Conservation (phyloP, 2,113 vertebrate genomes). For the Apodemus speciosus region DNA sequence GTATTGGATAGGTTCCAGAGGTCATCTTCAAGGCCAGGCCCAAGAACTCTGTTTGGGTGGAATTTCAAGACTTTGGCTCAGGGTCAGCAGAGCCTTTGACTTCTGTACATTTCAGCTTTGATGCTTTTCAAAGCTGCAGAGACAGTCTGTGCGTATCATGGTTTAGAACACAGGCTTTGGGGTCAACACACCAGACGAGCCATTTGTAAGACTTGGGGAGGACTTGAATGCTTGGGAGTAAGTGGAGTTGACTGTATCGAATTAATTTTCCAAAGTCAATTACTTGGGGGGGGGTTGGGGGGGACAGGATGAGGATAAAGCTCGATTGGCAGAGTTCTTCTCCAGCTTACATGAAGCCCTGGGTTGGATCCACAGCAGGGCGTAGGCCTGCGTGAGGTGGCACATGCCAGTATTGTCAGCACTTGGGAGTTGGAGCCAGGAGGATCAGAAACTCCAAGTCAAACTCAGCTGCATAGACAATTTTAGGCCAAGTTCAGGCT, state of each 20-base stretch:
- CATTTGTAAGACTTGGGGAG: not conserved
- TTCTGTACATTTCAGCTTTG: not conserved
- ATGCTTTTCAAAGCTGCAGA: not conserved
- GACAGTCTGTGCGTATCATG: not conserved
- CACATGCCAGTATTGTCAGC: not conserved
- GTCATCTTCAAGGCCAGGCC: slow-evolving; percentile 11
- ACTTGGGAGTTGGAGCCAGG: not conserved
- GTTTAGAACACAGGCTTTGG: not conserved
- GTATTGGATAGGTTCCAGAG: not conserved
- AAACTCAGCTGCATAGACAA: not conserved
- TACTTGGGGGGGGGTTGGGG: not conserved
- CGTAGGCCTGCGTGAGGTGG: not conserved
- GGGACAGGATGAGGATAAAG: not conserved
- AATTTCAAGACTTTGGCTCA: not conserved
- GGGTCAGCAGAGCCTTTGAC: not conserved
- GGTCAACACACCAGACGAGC: not conserved
- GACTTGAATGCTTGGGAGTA: not conserved
- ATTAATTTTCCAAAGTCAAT: not conserved
- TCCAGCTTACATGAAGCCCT: not conserved
- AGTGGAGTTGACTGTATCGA: slow-evolving; percentile 20
- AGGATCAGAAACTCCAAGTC: not conserved
- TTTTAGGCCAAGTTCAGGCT: not conserved
- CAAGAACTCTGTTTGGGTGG: not conserved
- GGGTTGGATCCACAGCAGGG: not conserved
- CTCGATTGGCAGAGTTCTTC: not conserved